Evolutionary conservation across 2,888 invertebrate species (phyloP).

Genomic region (Epinotia nisella): DNA sequence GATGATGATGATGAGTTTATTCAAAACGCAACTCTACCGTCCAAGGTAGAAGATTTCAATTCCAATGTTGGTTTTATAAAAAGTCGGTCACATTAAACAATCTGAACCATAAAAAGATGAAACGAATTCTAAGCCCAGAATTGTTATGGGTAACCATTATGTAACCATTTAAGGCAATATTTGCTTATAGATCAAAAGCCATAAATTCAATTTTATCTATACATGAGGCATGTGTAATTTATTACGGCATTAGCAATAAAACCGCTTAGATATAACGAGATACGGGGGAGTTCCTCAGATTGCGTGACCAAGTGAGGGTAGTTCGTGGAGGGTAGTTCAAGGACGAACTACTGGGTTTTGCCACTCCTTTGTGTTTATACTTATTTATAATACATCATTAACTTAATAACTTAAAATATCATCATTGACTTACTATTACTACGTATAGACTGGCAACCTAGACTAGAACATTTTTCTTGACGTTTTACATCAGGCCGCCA

Average conservation of each 20-base stretch:
- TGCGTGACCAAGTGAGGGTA: conserved; percentile 38
- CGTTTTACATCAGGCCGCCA: too few relatives aligned
- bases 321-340: conserved; percentile 31
- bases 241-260: conserved; percentile 30
- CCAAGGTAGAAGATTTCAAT: too few relatives aligned
- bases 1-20: too few relatives aligned
- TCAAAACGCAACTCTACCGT: too few relatives aligned
- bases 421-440: too few relatives aligned
- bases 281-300: conserved; percentile 10
- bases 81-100: too few relatives aligned
- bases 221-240: conserved; percentile 33
- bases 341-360: conserved; percentile 18
- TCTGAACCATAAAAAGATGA: too few relatives aligned
- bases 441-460: too few relatives aligned
- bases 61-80: too few relatives aligned
- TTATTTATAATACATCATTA: neutral
- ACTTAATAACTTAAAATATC: too few relatives aligned
- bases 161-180: neutral
- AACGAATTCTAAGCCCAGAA: neutral
- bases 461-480: too few relatives aligned
- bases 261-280: conserved; percentile 36
- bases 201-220: conserved; percentile 13
- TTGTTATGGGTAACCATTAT: neutral
- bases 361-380: conserved; percentile 24
- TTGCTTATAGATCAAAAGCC: conserved; percentile 5